Conservation (phyloP, 1,140 invertebrate genomes). For the Anoplophora glabripennis region DNA sequence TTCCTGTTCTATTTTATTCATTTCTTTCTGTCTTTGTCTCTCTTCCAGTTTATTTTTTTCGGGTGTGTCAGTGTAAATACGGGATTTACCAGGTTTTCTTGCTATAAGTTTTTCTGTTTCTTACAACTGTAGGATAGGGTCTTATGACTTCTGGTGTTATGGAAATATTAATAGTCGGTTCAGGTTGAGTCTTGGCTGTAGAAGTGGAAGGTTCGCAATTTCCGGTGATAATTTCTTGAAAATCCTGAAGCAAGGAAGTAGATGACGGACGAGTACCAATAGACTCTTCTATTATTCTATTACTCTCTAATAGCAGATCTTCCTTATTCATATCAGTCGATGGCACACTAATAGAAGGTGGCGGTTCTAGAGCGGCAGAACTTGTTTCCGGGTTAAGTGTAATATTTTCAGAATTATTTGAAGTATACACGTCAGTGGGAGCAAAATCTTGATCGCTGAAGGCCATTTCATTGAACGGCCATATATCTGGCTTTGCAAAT, state of each 20-base stretch:
- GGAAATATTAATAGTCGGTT: not conserved
- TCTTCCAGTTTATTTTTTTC: conserved; percentile 1
- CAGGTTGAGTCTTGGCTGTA: not conserved
- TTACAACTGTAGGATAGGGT: conserved; percentile 3
- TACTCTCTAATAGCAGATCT: no score
- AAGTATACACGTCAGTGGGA: conserved; percentile 9
- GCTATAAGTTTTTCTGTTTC: not conserved
- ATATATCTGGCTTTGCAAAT: conserved; percentile 16
- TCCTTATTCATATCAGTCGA: conserved; percentile 24
- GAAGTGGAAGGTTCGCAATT: not conserved
- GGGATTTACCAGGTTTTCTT: not conserved
- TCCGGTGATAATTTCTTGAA: conserved; percentile 20
- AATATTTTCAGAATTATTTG: conserved; percentile 12
- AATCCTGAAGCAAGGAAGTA: conserved; percentile 18
- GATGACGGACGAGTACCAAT: conserved; percentile 18
- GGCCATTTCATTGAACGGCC: conserved; percentile 6
- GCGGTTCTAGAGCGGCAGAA: conserved; percentile 19
- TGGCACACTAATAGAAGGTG: conserved; percentile 19
- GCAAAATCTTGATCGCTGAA: conserved; percentile 6
- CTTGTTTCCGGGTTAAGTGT: conserved; percentile 21
- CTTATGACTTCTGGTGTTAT: conserved; percentile 24
- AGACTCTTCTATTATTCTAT: no score
- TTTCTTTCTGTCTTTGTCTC: not conserved
- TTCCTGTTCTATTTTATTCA: conserved; percentile 7
- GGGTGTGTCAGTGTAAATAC: not conserved